Evolutionary conservation across 2,113 vertebrate genomes (phyloP).

Genomic region (Otus sunia): DNA sequence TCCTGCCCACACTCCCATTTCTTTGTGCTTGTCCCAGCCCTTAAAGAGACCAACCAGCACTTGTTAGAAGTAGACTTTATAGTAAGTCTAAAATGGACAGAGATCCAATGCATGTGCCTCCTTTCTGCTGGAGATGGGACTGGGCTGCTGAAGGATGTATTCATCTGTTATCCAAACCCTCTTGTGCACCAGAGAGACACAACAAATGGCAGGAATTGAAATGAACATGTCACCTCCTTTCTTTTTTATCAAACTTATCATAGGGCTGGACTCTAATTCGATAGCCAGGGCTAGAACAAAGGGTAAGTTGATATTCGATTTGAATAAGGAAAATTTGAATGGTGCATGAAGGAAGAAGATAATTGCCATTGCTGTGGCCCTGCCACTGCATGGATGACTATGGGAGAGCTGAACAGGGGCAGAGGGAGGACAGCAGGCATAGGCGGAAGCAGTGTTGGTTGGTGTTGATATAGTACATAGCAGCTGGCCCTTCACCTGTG

Average conservation of each 20-base stretch:
- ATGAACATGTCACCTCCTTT: not conserved
- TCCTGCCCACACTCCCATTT: not conserved
- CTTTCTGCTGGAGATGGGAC: not conserved
- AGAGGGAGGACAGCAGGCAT: not conserved
- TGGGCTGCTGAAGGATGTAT: not conserved
- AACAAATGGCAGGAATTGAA: not conserved
- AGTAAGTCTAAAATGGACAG: not conserved
- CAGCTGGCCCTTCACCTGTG: not conserved
- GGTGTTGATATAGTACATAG: not conserved
- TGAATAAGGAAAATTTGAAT: constrained; percentile 67
- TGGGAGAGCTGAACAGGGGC: not conserved
- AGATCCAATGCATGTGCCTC: not conserved
- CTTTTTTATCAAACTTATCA: not conserved
- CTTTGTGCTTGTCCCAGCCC: not conserved
- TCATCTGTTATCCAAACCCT: not conserved
- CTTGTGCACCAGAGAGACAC: not conserved
- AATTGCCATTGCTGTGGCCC: not conserved
- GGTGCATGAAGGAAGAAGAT: constrained; percentile 20
- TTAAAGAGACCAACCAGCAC: not conserved
- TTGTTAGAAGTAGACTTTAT: not conserved
- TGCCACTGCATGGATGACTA: not conserved
- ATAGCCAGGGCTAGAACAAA: constrained; percentile 38
- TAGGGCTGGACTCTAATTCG: not conserved
- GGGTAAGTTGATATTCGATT: constrained; percentile 40
- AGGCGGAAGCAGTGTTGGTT: not conserved